Evolutionary conservation across 2,113 vertebrate species (phyloP).

Genomic region (Plecotus auritus): DNA sequence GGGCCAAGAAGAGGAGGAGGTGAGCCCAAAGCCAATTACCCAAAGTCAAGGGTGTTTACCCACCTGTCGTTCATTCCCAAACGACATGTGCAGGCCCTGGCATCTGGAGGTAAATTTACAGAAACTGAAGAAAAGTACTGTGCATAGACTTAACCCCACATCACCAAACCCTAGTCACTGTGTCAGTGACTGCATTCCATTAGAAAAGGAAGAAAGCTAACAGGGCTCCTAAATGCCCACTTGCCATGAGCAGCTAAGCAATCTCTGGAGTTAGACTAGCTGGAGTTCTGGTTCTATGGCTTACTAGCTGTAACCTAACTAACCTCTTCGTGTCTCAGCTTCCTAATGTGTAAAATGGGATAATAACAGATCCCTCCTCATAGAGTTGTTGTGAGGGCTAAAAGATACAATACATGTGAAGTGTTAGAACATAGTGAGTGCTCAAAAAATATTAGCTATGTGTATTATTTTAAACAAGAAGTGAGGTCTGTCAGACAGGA

Average conservation of each 20-base stretch:
- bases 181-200: not conserved
- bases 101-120: not conserved
- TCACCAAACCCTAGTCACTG: not conserved
- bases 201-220: not conserved
- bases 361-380: not conserved
- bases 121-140: not conserved
- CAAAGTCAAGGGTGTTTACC: not conserved
- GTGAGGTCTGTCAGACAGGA: not conserved
- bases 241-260: not conserved
- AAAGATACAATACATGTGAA: not conserved
- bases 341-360: not conserved
- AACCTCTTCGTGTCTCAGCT: not conserved
- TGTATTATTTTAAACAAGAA: not conserved
- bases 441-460: not conserved
- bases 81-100: not conserved
- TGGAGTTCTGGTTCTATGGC: not conserved
- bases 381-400: not conserved
- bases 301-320: not conserved
- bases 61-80: constrained; percentile 4
- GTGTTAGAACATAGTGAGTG: not conserved
- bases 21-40: not conserved
- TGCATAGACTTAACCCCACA: not conserved
- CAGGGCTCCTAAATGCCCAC: not conserved
- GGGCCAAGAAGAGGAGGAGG: not conserved
- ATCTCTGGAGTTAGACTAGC: not conserved